These are phyloP conservation scores for Scartelaos histophorus DNA, from an alignment of 2,113 vertebrate genomes.

Conservation along the genomic window DNA sequence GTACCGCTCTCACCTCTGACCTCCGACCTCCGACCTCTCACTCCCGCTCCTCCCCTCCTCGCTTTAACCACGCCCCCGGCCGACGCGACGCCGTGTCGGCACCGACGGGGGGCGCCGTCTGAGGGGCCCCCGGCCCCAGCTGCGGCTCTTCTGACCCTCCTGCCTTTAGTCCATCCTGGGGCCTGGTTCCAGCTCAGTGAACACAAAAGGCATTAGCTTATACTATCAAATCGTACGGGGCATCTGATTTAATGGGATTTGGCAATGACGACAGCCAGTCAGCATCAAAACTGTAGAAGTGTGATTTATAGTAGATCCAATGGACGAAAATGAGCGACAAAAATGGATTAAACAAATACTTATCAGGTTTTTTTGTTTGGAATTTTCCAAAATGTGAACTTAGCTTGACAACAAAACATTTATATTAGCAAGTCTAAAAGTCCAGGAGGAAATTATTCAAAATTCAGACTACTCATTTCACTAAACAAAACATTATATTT, in stretches of 20 bases:
- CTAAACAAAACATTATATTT: too few species aligned
- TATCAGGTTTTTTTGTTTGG: neutral
- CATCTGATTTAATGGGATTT: neutral
- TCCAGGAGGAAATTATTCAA: too few species aligned
- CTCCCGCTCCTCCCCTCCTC: slow-evolving; percentile 3
- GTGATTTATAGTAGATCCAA: neutral
- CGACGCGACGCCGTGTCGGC: neutral
- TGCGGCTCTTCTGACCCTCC: neutral
- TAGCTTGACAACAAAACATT: too few species aligned
- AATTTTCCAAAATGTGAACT: neutral
- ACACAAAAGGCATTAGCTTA: slow-evolving; percentile 2
- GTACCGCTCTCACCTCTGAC: slow-evolving; percentile 50
- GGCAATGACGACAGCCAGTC: neutral
- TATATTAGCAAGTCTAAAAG: neutral
- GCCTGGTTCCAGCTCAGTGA: neutral
- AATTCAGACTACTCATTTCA: too few species aligned
- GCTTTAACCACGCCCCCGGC: neutral
- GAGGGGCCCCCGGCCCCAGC: neutral
- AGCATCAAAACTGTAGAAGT: neutral
- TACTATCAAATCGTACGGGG: neutral
- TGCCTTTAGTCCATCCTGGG: neutral
- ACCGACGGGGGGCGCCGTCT: neutral
- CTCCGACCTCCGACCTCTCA: slow-evolving; percentile 46
- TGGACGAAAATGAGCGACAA: neutral
- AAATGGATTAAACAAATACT: neutral